Base-by-base conservation (phyloP, 2,797 vertebrate genomes). In the Discoglossus pictus region DNA sequence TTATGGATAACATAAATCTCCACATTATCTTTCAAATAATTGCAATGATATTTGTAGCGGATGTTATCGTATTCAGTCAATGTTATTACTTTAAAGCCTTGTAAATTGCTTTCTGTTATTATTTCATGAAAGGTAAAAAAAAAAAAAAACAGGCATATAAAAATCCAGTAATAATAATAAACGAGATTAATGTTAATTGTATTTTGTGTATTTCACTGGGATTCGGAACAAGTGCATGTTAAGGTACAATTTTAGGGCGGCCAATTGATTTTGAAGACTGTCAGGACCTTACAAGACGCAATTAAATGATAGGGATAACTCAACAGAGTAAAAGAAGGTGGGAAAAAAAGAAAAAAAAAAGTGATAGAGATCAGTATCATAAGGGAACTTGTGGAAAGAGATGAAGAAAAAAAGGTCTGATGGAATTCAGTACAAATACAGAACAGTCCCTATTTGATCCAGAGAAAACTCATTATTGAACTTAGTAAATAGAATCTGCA, bases 301-400 rank as follows among this genome's bases (percentile, higher is more conserved):
- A 56, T 64, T 58, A 71, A 71, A 64, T 58, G 68, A 58, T 71
- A 52, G 60, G 39, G 53, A 63, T 52, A 52, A 58, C 38, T 58
- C 56, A 44, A 16, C 15, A 24, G 50, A 70, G 24, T 64, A 42
- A 50, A 50, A n/a, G 38, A 46, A 64, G 6, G 13, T 46, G 18
- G 13, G 40, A 17, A 50, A 3, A n/a, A 16, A 7, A 25, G 48
- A 70, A 63, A 9, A 35, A 52, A 21, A 31, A 11, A 20, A 15
- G 9, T 24, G 43, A 64, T 34, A 46, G 39, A 36, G 53, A 71
- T 71, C 38, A 18, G 52, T 51, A 71, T 64, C 53, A 59, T 44
- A 12, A 56, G 24, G 12, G 17, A 56, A 64, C 50, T 18, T 21
- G 15, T 15, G 10, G 21, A 36, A 42, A 62, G 31, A 9, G 16